Base-by-base conservation (phyloP, 2,113 vertebrate genomes). In the Todiramphus chloris region DNA sequence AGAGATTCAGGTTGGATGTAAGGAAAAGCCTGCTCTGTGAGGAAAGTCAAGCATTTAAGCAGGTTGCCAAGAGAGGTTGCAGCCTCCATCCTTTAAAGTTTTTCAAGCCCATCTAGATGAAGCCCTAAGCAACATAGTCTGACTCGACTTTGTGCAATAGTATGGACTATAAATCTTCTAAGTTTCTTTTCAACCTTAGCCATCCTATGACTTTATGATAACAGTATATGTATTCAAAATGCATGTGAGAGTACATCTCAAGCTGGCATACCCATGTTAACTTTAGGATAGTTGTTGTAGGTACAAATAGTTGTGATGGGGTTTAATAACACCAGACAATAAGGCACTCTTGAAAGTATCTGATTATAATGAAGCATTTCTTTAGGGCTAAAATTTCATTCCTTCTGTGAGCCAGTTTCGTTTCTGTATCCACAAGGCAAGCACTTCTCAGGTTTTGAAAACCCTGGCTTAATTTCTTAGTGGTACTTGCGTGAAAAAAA, bases 211-310 rank as follows among this genome's bases (percentile, higher is more conserved):
- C 19, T 6, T 75, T 24, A 37, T 20, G 39, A 37, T 70, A 7
- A 33, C 16, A 51, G 37, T 75, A 7, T n/a, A 2, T 75, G 37
- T 16, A 25, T 66, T 75, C 23, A 21, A 41, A 78, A 62, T 5
- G 3, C 19, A 2, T 0, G 2, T 44, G 27, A 27, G 18, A 55
- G 4, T 27, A 8, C 35, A 58, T 9, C 9, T 55, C 11, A 39
- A 66, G 13, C 14, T 67, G 60, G 20, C 31, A 43, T 8, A 30
- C 12, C 37, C 4, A 2, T 28, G 13, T 30, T 59, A 68, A 60
- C 9, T 60, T 79, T 9, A 48, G 16, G 17, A n/a, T 31, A 43
- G 28, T 13, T 90, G 16, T 8, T 75, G 11, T 11, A 76, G 35
- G 25, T 18, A 88, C 20, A 60, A 64, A 18, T 8, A 68, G 2